phyloP scores from a whole-genome alignment of 2,888 invertebrate genomes.

The Melanophora roralis region DNA sequence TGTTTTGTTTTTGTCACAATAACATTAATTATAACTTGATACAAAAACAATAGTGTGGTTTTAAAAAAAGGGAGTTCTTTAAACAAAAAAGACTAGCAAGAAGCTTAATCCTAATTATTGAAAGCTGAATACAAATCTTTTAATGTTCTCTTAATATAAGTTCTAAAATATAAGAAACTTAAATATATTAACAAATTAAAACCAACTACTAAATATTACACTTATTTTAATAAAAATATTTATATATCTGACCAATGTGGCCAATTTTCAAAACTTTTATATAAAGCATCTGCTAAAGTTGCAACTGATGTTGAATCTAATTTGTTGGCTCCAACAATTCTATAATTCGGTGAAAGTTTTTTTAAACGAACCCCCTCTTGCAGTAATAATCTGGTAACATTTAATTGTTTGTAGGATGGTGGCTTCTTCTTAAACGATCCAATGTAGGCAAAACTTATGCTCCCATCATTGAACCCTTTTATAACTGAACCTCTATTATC shows the following conservation, averaged over 20 bases:
- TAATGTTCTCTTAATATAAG: too few relatives aligned
- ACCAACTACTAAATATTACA: too few relatives aligned
- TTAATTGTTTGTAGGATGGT: constrained; percentile 79
- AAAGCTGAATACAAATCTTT: too few relatives aligned
- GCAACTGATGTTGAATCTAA: constrained; percentile 80
- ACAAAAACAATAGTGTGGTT: too few relatives aligned
- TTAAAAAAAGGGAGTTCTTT: too few relatives aligned
- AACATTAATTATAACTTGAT: too few relatives aligned
- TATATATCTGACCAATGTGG: constrained; percentile 79
- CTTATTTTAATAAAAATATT: too few relatives aligned
- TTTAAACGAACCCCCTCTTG: constrained; percentile 80
- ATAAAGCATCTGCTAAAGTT: constrained; percentile 84
- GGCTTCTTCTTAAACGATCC: constrained; percentile 82
- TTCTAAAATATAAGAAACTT: too few relatives aligned
- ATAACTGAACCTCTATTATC: constrained; percentile 84
- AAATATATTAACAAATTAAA: too few relatives aligned
- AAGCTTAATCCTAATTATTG: too few relatives aligned
- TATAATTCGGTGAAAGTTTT: constrained; percentile 82
- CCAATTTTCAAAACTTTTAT: constrained; percentile 82
- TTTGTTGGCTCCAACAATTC: constrained; percentile 83
- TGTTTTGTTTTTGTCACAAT: too few relatives aligned
- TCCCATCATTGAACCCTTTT: constrained; percentile 81
- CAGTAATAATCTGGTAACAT: constrained; percentile 81
- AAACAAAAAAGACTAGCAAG: too few relatives aligned
- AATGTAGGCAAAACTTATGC: constrained; percentile 85